phyloP scores from a whole-genome alignment of 1,140 invertebrate species.

The Tetramorium parvispinum region DNA sequence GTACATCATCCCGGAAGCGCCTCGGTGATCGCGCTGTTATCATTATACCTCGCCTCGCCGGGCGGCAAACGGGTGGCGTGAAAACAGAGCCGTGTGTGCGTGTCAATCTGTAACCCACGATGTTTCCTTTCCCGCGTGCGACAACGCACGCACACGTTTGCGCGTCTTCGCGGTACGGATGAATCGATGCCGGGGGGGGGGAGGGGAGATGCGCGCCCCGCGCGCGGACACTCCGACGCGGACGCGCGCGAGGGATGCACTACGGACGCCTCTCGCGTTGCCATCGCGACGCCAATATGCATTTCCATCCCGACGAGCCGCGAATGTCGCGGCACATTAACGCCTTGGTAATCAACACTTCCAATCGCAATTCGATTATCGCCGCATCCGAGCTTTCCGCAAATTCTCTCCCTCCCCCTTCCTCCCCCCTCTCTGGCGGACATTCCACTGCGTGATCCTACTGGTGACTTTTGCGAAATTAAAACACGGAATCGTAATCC shows the following conservation, averaged over 20 bases:
- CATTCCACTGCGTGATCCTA: not conserved
- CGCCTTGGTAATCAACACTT: constrained; percentile 35
- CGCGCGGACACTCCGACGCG: not conserved
- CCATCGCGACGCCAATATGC: not conserved
- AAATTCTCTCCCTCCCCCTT: not conserved
- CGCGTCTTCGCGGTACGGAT: not conserved
- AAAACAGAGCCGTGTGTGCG: constrained; percentile 29
- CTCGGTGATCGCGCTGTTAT: not conserved
- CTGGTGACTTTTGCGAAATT: not conserved
- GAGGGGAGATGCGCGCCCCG: not conserved
- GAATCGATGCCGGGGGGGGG: not conserved
- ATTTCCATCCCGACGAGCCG: constrained; percentile 4
- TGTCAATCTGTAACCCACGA: constrained; percentile 15
- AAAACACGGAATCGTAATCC: not conserved
- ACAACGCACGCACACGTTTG: too few species aligned
- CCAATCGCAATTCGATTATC: constrained; percentile 37
- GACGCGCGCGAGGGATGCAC: not conserved
- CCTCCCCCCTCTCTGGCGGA: not conserved
- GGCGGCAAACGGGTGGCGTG: constrained; percentile 16
- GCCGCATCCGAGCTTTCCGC: not conserved
- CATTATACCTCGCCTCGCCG: constrained; percentile 22
- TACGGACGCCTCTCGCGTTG: not conserved
- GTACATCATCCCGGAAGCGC: constrained; percentile 27
- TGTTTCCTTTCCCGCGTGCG: not conserved
- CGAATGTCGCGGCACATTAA: constrained; percentile 29